Percentiles rank a stretch among this genome's conserved stretches.
Evolutionary conservation across 1,140 invertebrate species (phyloP).

Genomic region (Euwallacea fornicatus): DNA sequence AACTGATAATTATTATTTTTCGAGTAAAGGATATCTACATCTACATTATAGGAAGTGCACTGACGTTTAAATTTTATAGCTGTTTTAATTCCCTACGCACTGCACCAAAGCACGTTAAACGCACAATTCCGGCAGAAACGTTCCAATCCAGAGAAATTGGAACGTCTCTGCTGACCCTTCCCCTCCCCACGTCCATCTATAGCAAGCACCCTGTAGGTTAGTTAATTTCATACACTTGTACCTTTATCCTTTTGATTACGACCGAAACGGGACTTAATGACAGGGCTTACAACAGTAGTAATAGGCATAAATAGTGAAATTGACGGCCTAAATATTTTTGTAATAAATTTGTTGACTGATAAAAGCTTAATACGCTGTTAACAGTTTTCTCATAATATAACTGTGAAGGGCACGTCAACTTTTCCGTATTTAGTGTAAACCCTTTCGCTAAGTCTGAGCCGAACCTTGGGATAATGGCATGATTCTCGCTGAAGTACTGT

Average conservation of each 20-base stretch:
- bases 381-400: conserved; percentile 41
- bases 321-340: conserved; percentile 51
- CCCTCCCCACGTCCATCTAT: neutral
- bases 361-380: conserved; percentile 38
- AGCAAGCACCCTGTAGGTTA: neutral
- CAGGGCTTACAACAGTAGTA: conserved; percentile 21
- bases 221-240: neutral
- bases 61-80: conserved; percentile 44
- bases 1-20: conserved; percentile 8
- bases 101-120: conserved; percentile 37
- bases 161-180: neutral
- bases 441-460: conserved; percentile 14
- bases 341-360: conserved; percentile 50
- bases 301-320: conserved; percentile 36
- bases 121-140: conserved; percentile 30
- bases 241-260: neutral
- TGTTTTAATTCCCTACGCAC: conserved; percentile 40
- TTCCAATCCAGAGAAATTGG: neutral
- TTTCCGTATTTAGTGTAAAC: conserved; percentile 14
- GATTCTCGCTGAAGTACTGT: conserved; percentile 13
- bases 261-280: conserved; percentile 20
- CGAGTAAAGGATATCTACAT: neutral
- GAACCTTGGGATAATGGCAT: conserved; percentile 28
- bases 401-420: conserved; percentile 39
- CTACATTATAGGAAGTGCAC: conserved; percentile 42